Evolutionary conservation across 2,113 vertebrate species (phyloP), one percentile per base, ranked within the genome.

Genomic region (Delphinus delphis): DNA sequence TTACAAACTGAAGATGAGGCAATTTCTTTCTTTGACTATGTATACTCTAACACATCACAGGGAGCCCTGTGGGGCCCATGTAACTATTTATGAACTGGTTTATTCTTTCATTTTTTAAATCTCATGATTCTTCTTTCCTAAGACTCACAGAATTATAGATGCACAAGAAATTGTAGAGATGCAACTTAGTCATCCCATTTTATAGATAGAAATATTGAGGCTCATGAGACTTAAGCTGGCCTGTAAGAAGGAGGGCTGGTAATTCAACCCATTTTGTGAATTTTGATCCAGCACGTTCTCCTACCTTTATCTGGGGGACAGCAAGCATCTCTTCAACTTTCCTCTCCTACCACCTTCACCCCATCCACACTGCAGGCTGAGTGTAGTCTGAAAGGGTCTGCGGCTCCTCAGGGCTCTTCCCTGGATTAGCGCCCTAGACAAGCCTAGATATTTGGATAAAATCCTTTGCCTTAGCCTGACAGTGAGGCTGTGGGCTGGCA

Each of bases 81-180:
- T 47, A 84, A 53, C 77, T 94, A 36, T 53, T 84, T 90, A 38
- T 89, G 50, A 90, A 83, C 11, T 88, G 47, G 6, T 10, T 77
- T 95, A 77, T 73, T 92, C 67, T 92, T 95, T 88, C 13, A 88
- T 41, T 77, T 83, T 55, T 13, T 36, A 81, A 90, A 73, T 62
- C 25, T 38, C n/a, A 47, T 33, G 14, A 58, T 80, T 87, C 9
- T 82, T 90, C 84, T 86, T 21, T 8, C 23, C 28, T 81, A 76
- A 38, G 26, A 71, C 28, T 89, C 55, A 67, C 5, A 89, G n/a
- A 63, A 86, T 77, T 94, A 65, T 65, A 77, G 73, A 96, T 68
- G 71, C 62, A 73, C 38, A 77, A 73, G 9, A 31, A 60, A 89
- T 38, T 73, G 1, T 65, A 81, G 67, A 77, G 12, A 70, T 65